Evolutionary conservation across 2,113 vertebrate species (phyloP), one percentile per base, ranked within the genome.

Genomic region (Tragelaphus imberbis): DNA sequence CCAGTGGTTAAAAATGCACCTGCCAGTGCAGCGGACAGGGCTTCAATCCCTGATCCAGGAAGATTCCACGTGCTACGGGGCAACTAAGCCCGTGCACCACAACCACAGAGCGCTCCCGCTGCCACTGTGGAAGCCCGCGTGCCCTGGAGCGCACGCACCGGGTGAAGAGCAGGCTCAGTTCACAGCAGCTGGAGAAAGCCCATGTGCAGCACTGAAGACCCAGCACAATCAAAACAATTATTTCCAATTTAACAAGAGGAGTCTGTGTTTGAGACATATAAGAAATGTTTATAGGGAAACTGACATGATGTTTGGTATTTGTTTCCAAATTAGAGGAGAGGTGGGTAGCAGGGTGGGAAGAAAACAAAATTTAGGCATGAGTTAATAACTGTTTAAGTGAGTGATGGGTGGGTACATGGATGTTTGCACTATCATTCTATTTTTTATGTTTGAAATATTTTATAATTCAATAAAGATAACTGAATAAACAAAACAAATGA

Each of bases 291-390:
- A 80, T 7, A 79, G 49, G 30, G 65, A 90, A 93, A 56, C 47
- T 40, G n/a, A 65, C 9, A 85, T 36, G 85, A 88, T 65, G 71
- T 36, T 61, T 85, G 27, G n/a, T 63, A 55, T 84, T 56, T 93
- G n/a, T 25, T 96, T 84, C 36, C 61, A 89, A 84, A 53, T 92
- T 92, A 82, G 19, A 82, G 40, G 30, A 68, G 27, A 71, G 53
- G 71, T 75, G n/a, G 82, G 19, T 75, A n/a, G 27, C 28, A 55
- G 30, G n/a, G 7, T 59, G n/a, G 14, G 25, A 44, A 63, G 49
- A 81, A 91, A 61, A 84, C 47, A 47, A 96, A 77, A 89, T 55
- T 63, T 79, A 89, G 49, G 10, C 79, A 96, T 63, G n/a, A 15
- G 15, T 53, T 84, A 47, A 8, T 75, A 92, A 53, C 14, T 53